These are phyloP conservation scores for Drosophila littoralis DNA, from an alignment of 1,140 invertebrate species.

Conservation along the genomic window DNA sequence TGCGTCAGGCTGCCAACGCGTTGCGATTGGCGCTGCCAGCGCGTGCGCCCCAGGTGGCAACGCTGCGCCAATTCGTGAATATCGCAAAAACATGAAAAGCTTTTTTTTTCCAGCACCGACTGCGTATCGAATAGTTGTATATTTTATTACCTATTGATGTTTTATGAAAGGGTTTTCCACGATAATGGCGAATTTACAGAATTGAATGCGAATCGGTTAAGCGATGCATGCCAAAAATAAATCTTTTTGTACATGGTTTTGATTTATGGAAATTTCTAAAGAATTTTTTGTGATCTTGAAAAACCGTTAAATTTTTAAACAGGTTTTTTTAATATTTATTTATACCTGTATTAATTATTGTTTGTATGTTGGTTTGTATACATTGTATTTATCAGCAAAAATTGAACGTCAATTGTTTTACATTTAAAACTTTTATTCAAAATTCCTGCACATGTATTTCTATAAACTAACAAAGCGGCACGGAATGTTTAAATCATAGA, in stretches of 20 bases:
- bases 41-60: slow-evolving; percentile 38
- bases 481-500: slow-evolving; percentile 65
- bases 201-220: too few species aligned
- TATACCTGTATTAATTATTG: too few species aligned
- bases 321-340: too few species aligned
- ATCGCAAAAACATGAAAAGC: slow-evolving; percentile 8
- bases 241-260: too few species aligned
- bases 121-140: neutral
- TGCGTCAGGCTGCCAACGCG: slow-evolving; percentile 30
- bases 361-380: too few species aligned
- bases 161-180: neutral
- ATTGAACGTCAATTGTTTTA: slow-evolving; percentile 8
- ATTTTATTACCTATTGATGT: neutral
- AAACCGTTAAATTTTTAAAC: too few species aligned
- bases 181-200: too few species aligned
- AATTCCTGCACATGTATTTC: slow-evolving; percentile 59
- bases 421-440: slow-evolving; percentile 63
- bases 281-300: neutral
- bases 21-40: slow-evolving; percentile 1
- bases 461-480: slow-evolving; percentile 57
- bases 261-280: neutral
- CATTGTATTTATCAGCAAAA: too few species aligned
- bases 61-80: slow-evolving; percentile 13
- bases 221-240: too few species aligned
- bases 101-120: slow-evolving; percentile 1